Conservation (phyloP, 2,113 vertebrate species). For the Poecilia latipinna region DNA sequence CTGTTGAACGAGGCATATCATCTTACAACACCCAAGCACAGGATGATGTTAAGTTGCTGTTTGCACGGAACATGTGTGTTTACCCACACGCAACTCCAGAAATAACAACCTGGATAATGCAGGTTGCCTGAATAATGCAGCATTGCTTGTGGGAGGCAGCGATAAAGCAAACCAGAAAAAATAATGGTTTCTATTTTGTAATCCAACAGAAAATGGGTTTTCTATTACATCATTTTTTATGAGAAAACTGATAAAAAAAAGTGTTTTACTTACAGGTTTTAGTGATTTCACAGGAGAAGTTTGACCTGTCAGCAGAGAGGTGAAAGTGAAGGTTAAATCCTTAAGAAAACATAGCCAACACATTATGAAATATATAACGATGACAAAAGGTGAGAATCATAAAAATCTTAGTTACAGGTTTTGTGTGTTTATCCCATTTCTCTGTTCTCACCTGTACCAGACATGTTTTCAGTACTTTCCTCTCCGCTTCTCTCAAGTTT, state of each 20-base stretch:
- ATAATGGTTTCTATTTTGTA: slow-evolving; percentile 27
- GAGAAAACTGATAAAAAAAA: not conserved
- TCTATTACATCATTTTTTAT: not conserved
- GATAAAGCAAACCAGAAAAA: not conserved
- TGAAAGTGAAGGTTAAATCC: not conserved
- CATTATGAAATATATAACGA: not conserved
- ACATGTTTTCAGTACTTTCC: not conserved
- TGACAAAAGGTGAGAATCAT: not conserved
- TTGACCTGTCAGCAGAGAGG: slow-evolving; percentile 84
- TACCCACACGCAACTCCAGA: slow-evolving; percentile 60
- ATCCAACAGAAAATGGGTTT: slow-evolving; percentile 37
- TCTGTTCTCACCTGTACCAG: not conserved
- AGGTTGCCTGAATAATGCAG: slow-evolving; percentile 62
- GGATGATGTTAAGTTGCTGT: slow-evolving; percentile 51
- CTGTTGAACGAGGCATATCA: slow-evolving; percentile 59
- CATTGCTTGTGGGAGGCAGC: slow-evolving; percentile 32
- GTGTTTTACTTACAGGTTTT: slow-evolving; percentile 88
- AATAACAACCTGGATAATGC: slow-evolving; percentile 56
- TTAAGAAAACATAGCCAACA: not conserved
- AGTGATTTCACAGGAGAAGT: slow-evolving; percentile 94
- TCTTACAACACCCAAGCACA: slow-evolving; percentile 53
- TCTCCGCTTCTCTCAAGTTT: not conserved
- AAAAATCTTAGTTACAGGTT: not conserved
- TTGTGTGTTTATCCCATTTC: not conserved
- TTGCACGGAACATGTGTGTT: slow-evolving; percentile 60